These are phyloP conservation scores for Argyrosomus japonicus DNA, from an alignment of 2,113 vertebrate genomes.

Conservation along the genomic window DNA sequence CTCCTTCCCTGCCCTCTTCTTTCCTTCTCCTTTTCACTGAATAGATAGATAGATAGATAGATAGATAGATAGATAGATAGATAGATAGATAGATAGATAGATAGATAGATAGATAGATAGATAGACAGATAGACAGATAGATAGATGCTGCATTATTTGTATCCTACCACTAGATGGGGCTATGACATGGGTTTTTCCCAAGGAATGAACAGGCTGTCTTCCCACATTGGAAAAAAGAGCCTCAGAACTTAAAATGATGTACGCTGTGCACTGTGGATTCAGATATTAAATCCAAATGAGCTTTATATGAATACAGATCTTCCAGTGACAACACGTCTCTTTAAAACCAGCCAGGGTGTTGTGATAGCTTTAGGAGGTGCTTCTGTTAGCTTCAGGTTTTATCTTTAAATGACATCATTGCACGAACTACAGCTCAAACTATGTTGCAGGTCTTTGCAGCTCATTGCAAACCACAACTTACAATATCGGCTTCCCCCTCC, in stretches of 20 bases:
- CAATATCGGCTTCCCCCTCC: background rate
- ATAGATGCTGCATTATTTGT: conserved; percentile 22
- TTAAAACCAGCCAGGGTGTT: conserved; percentile 2
- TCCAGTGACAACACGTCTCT: background rate
- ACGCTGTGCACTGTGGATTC: background rate
- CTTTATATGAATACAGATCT: background rate
- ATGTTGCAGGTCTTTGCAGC: background rate
- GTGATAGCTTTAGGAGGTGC: background rate
- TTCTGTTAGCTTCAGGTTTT: conserved; percentile 5
- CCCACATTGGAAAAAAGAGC: background rate
- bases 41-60: background rate
- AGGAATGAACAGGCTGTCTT: background rate
- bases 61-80: background rate
- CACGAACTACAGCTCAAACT: background rate
- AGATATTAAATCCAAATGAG: background rate
- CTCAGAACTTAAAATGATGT: background rate
- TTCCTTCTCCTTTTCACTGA: background rate
- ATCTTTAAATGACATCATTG: background rate
- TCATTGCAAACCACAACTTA: conserved; percentile 1
- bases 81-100: background rate
- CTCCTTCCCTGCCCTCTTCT: background rate
- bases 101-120: background rate
- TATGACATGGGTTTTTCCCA: conserved; percentile 1
- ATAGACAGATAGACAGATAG: background rate
- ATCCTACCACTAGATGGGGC: conserved; percentile 68